Evolutionary conservation across 2,888 invertebrate species (phyloP), one percentile per base, ranked within the genome.

Genomic region (Lomographa bimaculata): DNA sequence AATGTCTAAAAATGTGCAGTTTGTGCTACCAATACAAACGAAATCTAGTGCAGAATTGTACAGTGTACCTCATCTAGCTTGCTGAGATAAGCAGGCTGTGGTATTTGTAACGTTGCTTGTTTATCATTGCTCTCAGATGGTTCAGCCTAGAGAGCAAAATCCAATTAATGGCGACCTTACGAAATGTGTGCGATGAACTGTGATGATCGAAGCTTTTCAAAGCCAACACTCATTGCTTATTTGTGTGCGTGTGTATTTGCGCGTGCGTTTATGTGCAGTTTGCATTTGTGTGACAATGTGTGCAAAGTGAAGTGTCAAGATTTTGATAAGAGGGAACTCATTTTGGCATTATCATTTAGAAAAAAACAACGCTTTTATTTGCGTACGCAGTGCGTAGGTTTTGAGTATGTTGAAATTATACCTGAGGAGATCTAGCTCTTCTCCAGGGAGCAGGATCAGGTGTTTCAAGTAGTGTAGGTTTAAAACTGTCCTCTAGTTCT

Each of bases 121-220:
- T 64, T 81, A 69, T 47, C 70, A 62, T 71, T 81, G 52, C 64
- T 72, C 58, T 75, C 79, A 66, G 72, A 71, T 43, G 69, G 57
- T 50, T 81, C 82, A 73, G 83, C 86, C 87, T 89, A 87, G 50
- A 81, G 72, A 84, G 66, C 72, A 81, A 77, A 78, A 71, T 64
- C 44, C 23, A 69, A 40, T 79, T 76, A 78, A 59, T 77, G 82
- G 81, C 83, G 79, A 86, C 78, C 77, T 50, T 78, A 79, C 78
- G 76, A 71, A 46, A 33, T 50, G 19, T 44, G 38, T 34, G 27
- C n/a, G n/a, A n/a, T n/a, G n/a, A n/a, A n/a, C n/a, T 23, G 1
- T 25, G 23, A 29, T 42, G 36, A 36, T 33, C 25, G 18, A 23
- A 33, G 29, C 37, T 26, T 36, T 23, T 36, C 23, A 29, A 35